Percentiles rank a stretch among this genome's conserved stretches.
phyloP scores from a whole-genome alignment of 2,113 vertebrate species.

The Tragelaphus strepsiceros region DNA sequence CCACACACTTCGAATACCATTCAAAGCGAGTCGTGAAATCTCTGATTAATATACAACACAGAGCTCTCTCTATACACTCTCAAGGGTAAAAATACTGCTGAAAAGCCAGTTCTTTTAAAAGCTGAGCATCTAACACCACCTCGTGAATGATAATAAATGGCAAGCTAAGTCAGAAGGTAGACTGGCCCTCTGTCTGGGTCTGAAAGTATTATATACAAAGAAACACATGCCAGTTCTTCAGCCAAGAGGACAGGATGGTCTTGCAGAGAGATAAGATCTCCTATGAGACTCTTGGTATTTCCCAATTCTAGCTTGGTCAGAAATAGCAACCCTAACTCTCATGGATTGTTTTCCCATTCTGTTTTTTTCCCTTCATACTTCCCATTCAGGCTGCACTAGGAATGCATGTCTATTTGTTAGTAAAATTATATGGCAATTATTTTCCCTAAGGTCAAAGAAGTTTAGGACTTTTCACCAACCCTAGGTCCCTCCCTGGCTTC shows the following conservation, averaged over 20 bases:
- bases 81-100: conserved; percentile 64
- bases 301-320: background rate
- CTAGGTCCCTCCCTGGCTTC: background rate
- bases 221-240: background rate
- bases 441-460: conserved; percentile 18
- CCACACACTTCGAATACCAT: conserved; percentile 38
- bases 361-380: background rate
- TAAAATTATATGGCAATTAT: background rate
- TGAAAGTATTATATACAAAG: background rate
- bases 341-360: background rate
- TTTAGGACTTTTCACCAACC: background rate
- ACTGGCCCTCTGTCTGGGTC: background rate
- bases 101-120: conserved; percentile 62
- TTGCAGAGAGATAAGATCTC: background rate
- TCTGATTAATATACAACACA: conserved; percentile 66
- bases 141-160: conserved; percentile 59
- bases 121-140: conserved; percentile 49
- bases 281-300: conserved; percentile 17
- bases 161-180: background rate
- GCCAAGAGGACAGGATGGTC: background rate
- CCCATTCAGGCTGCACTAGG: background rate
- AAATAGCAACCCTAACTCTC: conserved; percentile 31
- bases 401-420: background rate
- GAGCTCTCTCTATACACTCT: conserved; percentile 37
- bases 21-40: conserved; percentile 43